Evolutionary conservation across 1,140 invertebrate genomes (phyloP), one percentile per base, ranked within the genome.

Genomic region (Venturia canescens): DNA sequence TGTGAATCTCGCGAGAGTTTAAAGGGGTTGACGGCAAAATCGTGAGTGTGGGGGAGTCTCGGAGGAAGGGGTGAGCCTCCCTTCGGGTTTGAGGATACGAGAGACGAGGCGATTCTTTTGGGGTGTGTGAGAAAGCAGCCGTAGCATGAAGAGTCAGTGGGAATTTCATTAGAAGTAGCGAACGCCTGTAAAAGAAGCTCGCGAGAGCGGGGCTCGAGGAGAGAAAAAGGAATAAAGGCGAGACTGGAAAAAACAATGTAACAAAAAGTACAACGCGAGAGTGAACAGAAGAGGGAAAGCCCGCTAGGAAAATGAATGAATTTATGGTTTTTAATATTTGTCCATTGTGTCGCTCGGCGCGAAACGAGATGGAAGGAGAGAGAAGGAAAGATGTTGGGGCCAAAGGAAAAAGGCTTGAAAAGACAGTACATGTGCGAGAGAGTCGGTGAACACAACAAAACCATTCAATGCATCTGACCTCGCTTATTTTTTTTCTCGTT

Each of bases 241-340:
- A 63, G 50, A 67, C n/a, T 50, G 31, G 16, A 34, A 48, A 71
- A 71, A 23, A 38, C 34, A 38, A 38, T 16, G 69, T 16, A 23
- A 18, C 11, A 21, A 34, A 29, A 76, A 53, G 18, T 60, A 31
- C 27, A 60, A 60, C 31, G 18, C n/a, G 4, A 38, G 27, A 6
- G 21, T 38, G 27, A 31, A 31, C 34, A 21, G 23, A 60, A 38
- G 26, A 70, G 53, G 53, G n/a, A 31, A 29, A 69, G 29, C 29
- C n/a, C 31, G 31, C 38, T 44, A 44, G 29, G 31, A 72, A 71
- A 83, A 84, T 72, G 83, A 87, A 85, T 83, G 82, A 87, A 87
- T 87, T 87, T 84, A 87, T 83, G 86, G 84, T 85, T 86, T 86
- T 86, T 87, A 86, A 87, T 87, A 86, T 86, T 85, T 86, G 85